Evolutionary conservation across 2,888 invertebrate genomes (phyloP).

Genomic region (Trichacis sp.): DNA sequence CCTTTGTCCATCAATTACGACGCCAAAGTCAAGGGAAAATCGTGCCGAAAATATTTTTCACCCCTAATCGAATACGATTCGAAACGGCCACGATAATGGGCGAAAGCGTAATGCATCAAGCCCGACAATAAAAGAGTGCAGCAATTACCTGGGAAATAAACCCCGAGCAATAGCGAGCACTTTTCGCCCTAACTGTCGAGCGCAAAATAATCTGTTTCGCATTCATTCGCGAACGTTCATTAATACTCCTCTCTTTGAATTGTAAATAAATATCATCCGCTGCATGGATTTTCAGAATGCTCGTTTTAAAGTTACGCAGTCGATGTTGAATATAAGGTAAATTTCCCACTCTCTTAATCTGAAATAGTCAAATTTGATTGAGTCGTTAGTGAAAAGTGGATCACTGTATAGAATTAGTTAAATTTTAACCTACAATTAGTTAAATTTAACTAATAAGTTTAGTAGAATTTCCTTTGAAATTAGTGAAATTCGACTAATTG

Average conservation of each 20-base stretch:
- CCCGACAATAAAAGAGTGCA: not conserved
- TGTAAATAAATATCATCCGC: not conserved
- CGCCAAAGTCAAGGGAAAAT: not conserved
- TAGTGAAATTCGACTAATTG: no score
- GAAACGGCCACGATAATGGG: not conserved
- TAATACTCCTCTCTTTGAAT: not conserved
- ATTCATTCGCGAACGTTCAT: not conserved
- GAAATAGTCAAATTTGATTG: no score
- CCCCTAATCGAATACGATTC: not conserved
- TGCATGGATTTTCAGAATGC: constrained; percentile 2
- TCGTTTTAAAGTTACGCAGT: no score
- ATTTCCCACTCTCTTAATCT: no score
- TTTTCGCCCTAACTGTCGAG: no score
- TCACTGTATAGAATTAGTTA: no score
- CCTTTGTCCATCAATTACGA: no score
- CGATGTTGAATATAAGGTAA: no score
- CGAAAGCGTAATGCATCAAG: constrained; percentile 1
- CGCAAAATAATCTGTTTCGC: not conserved
- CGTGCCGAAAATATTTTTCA: constrained; percentile 1
- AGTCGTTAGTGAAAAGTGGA: no score
- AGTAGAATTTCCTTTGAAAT: no score
- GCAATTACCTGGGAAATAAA: not conserved
- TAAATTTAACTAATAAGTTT: no score
- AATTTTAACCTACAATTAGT: no score
- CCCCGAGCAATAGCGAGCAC: not conserved